Evolutionary conservation across 2,113 vertebrate species (phyloP).

Genomic region (Nothobranchius kuhntae): DNA sequence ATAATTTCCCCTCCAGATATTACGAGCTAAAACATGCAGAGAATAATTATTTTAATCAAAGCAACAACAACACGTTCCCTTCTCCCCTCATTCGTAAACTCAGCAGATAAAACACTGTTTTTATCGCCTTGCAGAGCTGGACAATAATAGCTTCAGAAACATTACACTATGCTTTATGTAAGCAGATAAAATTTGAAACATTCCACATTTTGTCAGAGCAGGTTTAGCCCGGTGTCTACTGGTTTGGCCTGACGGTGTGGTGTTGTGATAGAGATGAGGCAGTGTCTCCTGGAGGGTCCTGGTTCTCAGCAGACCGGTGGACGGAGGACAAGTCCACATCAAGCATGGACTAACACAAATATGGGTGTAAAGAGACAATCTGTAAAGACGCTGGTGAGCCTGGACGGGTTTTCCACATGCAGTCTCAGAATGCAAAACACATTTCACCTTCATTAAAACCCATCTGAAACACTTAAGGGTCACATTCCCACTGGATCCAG

Average conservation of each 20-base stretch:
- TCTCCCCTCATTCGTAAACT: not conserved
- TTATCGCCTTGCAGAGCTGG: too few species aligned
- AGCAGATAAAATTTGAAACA: not conserved
- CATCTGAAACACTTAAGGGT: slow-evolving; percentile 31
- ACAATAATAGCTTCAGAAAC: too few species aligned
- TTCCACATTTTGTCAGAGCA: not conserved
- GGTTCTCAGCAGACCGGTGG: slow-evolving; percentile 36
- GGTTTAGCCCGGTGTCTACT: not conserved
- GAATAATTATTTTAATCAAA: too few species aligned
- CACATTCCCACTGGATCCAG: slow-evolving; percentile 51
- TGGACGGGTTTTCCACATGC: slow-evolving; percentile 35
- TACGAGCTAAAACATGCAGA: too few species aligned
- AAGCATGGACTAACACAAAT: slow-evolving; percentile 51
- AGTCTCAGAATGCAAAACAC: slow-evolving; percentile 35
- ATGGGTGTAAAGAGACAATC: slow-evolving; percentile 21
- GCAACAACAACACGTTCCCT: too few species aligned
- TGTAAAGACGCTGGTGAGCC: not conserved
- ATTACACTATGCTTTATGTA: too few species aligned
- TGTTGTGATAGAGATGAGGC: slow-evolving; percentile 43
- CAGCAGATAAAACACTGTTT: too few species aligned
- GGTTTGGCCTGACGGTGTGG: slow-evolving; percentile 34
- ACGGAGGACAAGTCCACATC: slow-evolving; percentile 55
- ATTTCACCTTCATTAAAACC: slow-evolving; percentile 20
- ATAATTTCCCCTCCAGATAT: too few species aligned
- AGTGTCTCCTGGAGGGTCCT: slow-evolving; percentile 33